These are phyloP conservation scores for Sceloporus undulatus DNA, from an alignment of 2,113 vertebrate genomes.

Conservation along the genomic window DNA sequence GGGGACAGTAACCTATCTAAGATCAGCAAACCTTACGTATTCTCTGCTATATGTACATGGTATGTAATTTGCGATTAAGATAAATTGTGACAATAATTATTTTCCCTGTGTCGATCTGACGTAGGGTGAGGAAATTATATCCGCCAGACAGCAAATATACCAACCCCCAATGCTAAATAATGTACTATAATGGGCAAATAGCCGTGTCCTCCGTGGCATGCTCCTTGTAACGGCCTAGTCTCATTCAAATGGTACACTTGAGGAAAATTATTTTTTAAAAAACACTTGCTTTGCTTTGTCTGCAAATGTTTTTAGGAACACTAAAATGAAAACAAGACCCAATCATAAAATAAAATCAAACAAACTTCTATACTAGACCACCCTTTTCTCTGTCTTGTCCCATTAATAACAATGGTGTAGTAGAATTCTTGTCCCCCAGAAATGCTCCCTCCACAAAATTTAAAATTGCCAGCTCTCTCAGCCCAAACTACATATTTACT, in stretches of 20 bases:
- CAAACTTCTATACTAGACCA: background rate
- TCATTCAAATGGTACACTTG: background rate
- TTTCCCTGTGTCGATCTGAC: conserved; percentile 22
- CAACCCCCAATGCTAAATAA: conserved; percentile 3
- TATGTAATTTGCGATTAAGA: background rate
- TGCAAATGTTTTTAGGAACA: background rate
- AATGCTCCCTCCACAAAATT: background rate
- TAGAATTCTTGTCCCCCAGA: too few relatives aligned
- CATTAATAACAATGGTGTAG: too few relatives aligned
- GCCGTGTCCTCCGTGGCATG: background rate
- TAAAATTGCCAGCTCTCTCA: background rate
- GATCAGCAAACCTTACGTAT: conserved; percentile 43
- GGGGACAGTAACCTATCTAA: conserved; percentile 7
- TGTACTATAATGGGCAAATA: background rate
- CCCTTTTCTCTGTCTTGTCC: background rate
- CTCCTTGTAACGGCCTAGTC: conserved; percentile 8
- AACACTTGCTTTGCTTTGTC: background rate
- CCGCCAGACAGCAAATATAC: conserved; percentile 35
- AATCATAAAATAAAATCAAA: background rate
- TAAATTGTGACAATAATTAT: conserved; percentile 2
- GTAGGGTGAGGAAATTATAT: conserved; percentile 8
- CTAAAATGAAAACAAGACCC: background rate
- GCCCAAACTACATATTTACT: background rate
- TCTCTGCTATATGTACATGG: background rate
- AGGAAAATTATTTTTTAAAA: background rate